These are phyloP conservation scores for Poicephalus gulielmi DNA, from an alignment of 2,113 vertebrate genomes.

Conservation along the genomic window DNA sequence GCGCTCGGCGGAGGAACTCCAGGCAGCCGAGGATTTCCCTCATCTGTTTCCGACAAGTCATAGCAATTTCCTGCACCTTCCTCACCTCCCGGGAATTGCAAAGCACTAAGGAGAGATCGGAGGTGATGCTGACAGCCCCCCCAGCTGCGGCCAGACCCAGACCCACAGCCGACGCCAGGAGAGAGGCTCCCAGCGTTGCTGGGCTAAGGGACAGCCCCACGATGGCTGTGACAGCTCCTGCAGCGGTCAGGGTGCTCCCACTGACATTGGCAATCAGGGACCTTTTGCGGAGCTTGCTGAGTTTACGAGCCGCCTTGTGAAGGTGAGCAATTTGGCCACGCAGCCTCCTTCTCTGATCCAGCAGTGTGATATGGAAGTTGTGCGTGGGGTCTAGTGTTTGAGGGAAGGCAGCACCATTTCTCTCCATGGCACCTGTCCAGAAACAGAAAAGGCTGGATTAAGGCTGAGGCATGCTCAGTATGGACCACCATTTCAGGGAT, in stretches of 20 bases:
- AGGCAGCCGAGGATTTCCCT: conserved; percentile 75
- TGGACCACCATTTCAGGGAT: not conserved
- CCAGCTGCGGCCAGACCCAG: conserved; percentile 75
- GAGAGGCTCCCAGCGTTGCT: conserved; percentile 69
- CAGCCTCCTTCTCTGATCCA: conserved; percentile 69
- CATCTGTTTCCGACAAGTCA: conserved; percentile 76
- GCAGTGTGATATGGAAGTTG: conserved; percentile 57
- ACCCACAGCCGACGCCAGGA: conserved; percentile 74
- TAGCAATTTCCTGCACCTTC: conserved; percentile 74
- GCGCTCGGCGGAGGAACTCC: conserved; percentile 68
- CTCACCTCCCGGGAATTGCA: conserved; percentile 71
- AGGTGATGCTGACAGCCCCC: conserved; percentile 70
- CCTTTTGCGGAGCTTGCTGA: conserved; percentile 63
- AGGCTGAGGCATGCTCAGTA: not conserved
- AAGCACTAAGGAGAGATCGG: conserved; percentile 66
- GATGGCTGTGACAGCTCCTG: conserved; percentile 68
- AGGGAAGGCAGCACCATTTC: not conserved
- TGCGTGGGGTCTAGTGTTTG: conserved; percentile 39
- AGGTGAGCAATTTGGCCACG: conserved; percentile 68
- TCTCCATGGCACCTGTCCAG: conserved; percentile 65
- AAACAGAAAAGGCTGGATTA: not conserved
- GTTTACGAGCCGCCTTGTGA: conserved; percentile 57
- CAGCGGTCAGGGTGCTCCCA: conserved; percentile 66
- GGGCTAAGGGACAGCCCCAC: conserved; percentile 79
- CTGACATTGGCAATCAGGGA: conserved; percentile 66